A percentile compares a stretch with the other conserved stretches of the same genome.
Conservation (phyloP, 2,797 vertebrate species). For the Hypotaenidia philippensis region DNA sequence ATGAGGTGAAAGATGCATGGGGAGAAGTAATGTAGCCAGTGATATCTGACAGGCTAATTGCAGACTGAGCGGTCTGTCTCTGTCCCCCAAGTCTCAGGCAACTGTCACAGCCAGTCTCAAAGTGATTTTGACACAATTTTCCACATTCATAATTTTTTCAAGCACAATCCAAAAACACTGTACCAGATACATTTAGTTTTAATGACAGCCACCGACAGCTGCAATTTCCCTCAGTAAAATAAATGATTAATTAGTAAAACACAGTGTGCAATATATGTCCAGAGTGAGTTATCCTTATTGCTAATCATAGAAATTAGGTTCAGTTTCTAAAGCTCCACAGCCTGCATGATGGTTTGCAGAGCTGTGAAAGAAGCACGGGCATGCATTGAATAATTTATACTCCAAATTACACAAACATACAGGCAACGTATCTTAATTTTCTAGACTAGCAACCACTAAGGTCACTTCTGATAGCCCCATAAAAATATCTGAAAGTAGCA, state of each 20-base stretch:
- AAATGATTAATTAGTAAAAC: slow-evolving; percentile 60
- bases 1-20: slow-evolving; percentile 18
- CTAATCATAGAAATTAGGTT: slow-evolving; percentile 9
- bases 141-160: background rate
- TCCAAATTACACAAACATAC: background rate
- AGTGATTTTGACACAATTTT: background rate
- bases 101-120: background rate
- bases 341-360: background rate
- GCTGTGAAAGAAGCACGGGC: background rate
- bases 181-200: background rate
- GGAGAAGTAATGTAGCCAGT: background rate
- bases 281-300: background rate
- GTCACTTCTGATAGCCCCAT: background rate
- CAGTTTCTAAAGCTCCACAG: background rate
- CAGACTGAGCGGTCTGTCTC: background rate
- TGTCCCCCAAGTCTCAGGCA: background rate
- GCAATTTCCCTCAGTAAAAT: slow-evolving; percentile 24
- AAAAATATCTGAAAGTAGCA: background rate
- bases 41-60: background rate
- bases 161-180: background rate
- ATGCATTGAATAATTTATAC: background rate
- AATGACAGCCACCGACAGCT: slow-evolving; percentile 10
- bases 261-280: background rate
- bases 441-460: background rate
- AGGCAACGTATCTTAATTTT: background rate